These are phyloP conservation scores for Aleadryas rufinucha DNA, from an alignment of 2,113 vertebrate genomes.

Conservation along the genomic window DNA sequence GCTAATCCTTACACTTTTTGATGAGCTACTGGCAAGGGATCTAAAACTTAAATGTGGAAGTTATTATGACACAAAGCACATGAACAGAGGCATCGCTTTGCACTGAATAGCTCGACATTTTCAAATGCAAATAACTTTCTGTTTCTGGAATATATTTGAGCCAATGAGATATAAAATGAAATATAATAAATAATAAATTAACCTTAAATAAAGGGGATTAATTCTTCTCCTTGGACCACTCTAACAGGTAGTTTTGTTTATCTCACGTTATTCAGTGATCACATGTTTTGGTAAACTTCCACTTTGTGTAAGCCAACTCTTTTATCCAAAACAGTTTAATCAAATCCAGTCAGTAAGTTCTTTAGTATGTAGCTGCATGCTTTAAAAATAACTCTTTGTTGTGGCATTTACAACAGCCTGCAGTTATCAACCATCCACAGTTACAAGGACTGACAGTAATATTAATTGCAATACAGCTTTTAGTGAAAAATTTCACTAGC, in stretches of 20 bases:
- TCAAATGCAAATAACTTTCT: background rate
- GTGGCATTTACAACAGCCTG: background rate
- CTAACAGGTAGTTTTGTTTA: background rate
- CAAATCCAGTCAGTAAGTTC: background rate
- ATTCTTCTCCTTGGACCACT: background rate
- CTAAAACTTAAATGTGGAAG: background rate
- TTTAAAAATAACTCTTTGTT: background rate
- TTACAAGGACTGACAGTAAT: background rate
- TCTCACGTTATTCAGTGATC: background rate
- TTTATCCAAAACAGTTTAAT: background rate
- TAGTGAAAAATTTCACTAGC: background rate
- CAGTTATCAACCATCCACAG: background rate
- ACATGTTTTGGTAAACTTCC: background rate
- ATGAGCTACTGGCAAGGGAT: background rate
- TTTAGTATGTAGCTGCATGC: background rate
- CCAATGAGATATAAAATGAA: background rate
- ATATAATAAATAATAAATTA: background rate
- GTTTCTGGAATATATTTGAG: background rate
- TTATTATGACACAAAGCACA: background rate
- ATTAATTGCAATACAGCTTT: background rate
- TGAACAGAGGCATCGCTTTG: background rate
- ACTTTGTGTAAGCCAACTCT: background rate
- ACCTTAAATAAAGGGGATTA: background rate
- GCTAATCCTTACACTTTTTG: background rate
- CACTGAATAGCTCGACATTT: background rate